Percentiles rank a stretch among this genome's conserved stretches.
Evolutionary conservation across 2,113 vertebrate species (phyloP).

Genomic region (Boleophthalmus pectinirostris): DNA sequence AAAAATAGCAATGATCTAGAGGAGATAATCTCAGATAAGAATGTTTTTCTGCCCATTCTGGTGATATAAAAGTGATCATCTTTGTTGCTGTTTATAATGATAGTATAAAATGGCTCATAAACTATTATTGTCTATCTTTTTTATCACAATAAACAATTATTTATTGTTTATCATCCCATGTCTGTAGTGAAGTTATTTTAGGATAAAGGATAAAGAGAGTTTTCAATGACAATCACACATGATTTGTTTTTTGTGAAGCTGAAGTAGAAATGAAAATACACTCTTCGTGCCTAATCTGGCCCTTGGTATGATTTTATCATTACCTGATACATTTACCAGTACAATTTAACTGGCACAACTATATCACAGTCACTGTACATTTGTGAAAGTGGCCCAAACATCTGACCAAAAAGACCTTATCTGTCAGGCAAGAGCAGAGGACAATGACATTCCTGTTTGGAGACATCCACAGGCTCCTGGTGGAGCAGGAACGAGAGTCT

Average conservation of each 20-base stretch:
- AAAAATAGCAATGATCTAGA: too few species aligned
- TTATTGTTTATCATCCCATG: too few species aligned
- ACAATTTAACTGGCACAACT: background rate
- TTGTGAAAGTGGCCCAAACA: background rate
- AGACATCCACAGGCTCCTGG: constrained; percentile 58
- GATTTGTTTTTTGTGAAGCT: background rate
- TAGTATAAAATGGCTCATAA: too few species aligned
- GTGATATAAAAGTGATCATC: too few species aligned
- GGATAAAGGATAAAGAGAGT: background rate
- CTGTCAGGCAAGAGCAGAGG: constrained; percentile 23
- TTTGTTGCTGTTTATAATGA: too few species aligned
- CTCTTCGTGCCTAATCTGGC: background rate
- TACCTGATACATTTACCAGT: background rate
- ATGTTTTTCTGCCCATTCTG: too few species aligned
- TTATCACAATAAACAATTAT: too few species aligned
- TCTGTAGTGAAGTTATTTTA: background rate
- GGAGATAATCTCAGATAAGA: too few species aligned
- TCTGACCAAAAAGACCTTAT: constrained; percentile 11
- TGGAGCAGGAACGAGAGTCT: constrained; percentile 60
- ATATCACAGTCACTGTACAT: background rate
- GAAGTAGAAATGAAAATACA: background rate
- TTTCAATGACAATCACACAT: background rate
- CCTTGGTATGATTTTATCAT: background rate
- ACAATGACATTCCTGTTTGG: constrained; percentile 76
- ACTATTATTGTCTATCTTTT: too few species aligned